Percentiles rank a stretch among this genome's conserved stretches.
These are phyloP conservation scores for Neodiprion virginianus DNA, from an alignment of 1,140 invertebrate species.

Conservation along the genomic window DNA sequence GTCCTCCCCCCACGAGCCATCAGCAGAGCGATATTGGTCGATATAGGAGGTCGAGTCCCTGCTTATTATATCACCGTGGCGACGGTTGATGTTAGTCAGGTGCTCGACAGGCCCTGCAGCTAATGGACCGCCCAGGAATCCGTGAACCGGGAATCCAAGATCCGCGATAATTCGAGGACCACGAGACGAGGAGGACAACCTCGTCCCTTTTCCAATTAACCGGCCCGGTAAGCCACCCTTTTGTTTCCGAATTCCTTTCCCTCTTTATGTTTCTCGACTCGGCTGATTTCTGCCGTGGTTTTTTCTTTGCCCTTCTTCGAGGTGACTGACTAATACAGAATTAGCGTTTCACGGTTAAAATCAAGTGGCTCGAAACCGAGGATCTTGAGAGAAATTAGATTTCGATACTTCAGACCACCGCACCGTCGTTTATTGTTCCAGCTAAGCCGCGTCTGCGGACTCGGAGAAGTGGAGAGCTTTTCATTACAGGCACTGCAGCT, in stretches of 20 bases:
- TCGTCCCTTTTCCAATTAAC: no score
- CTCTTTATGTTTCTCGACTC: no score
- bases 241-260: no score
- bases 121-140: not conserved
- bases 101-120: conserved; percentile 2
- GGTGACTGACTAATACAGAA: not conserved
- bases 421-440: not conserved
- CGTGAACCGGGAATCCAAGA: not conserved
- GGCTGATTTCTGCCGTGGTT: no score
- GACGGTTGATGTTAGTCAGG: not conserved
- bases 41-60: not conserved
- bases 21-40: not conserved
- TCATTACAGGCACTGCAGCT: not conserved
- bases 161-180: not conserved
- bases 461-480: not conserved
- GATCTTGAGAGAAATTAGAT: not conserved
- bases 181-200: no score
- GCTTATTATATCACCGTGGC: not conserved
- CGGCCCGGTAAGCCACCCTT: no score
- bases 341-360: no score
- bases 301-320: not conserved
- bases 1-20: not conserved
- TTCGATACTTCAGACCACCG: not conserved
- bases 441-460: not conserved
- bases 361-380: not conserved